These are phyloP conservation scores for Orchesella cincta DNA, from an alignment of 1,140 invertebrate genomes.

Conservation along the genomic window DNA sequence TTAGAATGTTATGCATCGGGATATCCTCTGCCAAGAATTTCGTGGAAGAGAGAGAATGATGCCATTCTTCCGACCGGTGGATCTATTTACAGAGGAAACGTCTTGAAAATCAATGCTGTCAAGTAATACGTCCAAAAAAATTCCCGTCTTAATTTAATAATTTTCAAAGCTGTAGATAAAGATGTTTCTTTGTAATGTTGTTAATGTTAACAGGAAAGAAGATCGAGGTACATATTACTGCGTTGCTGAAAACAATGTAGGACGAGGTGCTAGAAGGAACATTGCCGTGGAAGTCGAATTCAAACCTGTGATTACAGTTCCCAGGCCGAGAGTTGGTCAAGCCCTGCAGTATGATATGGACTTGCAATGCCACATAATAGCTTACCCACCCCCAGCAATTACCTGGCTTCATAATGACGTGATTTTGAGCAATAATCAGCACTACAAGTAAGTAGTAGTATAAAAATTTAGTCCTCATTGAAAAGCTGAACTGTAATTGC, in stretches of 20 bases:
- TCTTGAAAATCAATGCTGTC: slow-evolving; percentile 70
- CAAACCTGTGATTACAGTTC: slow-evolving; percentile 78
- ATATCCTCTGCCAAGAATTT: slow-evolving; percentile 74
- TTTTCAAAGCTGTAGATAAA: background rate
- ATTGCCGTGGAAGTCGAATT: slow-evolving; percentile 89
- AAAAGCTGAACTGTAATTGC: background rate
- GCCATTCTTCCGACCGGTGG: slow-evolving; percentile 85
- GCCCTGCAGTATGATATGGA: slow-evolving; percentile 91
- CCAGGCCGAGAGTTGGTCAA: slow-evolving; percentile 76
- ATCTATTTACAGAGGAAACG: slow-evolving; percentile 79
- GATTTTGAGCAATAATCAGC: slow-evolving; percentile 81
- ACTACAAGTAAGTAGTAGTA: slow-evolving; percentile 65
- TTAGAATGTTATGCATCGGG: slow-evolving; percentile 84
- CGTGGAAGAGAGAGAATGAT: slow-evolving; percentile 90
- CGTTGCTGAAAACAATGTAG: slow-evolving; percentile 87
- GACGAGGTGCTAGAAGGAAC: slow-evolving; percentile 77
- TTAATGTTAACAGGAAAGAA: slow-evolving; percentile 46
- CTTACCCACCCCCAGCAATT: slow-evolving; percentile 85
- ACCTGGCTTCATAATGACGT: slow-evolving; percentile 81
- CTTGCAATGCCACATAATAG: slow-evolving; percentile 86
- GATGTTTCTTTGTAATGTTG: background rate
- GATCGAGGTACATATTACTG: slow-evolving; percentile 63
- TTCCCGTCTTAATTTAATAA: background rate
- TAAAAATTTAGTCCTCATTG: background rate
- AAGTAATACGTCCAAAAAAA: slow-evolving; percentile 40